Conservation (phyloP, 2,797 vertebrate species). For the Ctenosaura bakeri region DNA sequence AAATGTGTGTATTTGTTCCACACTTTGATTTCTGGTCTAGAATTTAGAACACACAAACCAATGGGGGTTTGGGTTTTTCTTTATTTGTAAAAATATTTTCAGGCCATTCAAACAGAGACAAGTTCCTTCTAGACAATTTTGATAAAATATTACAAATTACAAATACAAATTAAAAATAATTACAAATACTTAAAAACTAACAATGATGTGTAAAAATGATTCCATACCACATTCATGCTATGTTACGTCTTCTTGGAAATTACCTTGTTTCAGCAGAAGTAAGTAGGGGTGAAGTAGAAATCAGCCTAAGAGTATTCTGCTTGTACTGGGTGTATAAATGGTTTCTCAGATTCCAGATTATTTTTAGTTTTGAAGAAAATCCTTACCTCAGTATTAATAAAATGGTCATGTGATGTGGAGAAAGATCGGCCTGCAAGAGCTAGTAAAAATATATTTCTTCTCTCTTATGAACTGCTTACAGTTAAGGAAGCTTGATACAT, state of each 20-base stretch:
- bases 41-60: conserved; percentile 52
- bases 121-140: not conserved
- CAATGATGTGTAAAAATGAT: not conserved
- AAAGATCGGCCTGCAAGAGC: not conserved
- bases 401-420: not conserved
- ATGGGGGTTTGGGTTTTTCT: conserved; percentile 13
- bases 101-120: not conserved
- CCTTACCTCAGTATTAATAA: not conserved
- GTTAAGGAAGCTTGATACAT: not conserved
- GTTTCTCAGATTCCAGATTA: not conserved
- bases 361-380: not conserved
- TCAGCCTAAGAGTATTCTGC: not conserved
- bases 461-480: not conserved
- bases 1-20: conserved; percentile 39
- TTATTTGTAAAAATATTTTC: conserved; percentile 43
- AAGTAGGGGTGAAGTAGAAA: too few relatives aligned
- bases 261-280: not conserved
- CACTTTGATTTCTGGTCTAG: conserved; percentile 58
- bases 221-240: not conserved
- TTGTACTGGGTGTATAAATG: not conserved
- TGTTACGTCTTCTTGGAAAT: not conserved
- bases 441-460: not conserved
- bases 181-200: not conserved
- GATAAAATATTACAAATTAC: not conserved
- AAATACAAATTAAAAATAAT: not conserved